Conservation (phyloP, 2,113 vertebrate species). For the Variabilichromis moorii region DNA sequence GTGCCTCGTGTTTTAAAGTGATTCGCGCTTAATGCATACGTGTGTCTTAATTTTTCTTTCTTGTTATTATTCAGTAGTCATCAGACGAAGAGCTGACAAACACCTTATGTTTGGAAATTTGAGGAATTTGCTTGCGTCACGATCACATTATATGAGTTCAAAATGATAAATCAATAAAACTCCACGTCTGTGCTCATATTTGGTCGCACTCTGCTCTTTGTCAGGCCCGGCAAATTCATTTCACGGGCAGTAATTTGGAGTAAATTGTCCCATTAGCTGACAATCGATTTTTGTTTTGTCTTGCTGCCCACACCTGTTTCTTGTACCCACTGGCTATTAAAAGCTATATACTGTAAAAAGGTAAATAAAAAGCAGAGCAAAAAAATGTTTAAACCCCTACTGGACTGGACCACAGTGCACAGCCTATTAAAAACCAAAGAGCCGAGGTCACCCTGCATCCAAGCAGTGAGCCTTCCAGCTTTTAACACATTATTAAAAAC, state of each 20-base stretch:
- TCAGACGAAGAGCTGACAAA: background rate
- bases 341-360: background rate
- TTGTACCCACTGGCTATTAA: background rate
- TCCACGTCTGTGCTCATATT: background rate
- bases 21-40: background rate
- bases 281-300: background rate
- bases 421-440: background rate
- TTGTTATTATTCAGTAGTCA: background rate
- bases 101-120: background rate
- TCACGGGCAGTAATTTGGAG: background rate
- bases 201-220: background rate
- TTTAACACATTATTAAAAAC: background rate
- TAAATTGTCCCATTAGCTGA: background rate
- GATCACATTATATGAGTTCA: rapidly evolving
- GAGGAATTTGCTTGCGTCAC: background rate
- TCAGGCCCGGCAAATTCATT: background rate
- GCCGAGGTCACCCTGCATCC: background rate
- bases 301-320: background rate
- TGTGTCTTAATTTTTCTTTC: background rate
- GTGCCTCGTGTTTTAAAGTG: background rate
- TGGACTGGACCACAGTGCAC: background rate
- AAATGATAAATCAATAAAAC: background rate
- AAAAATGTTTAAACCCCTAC: background rate
- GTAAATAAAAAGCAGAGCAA: background rate
- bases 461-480: background rate